Evolutionary conservation across 2,797 vertebrate genomes (phyloP).

Genomic region (Echiichthys vipera): DNA sequence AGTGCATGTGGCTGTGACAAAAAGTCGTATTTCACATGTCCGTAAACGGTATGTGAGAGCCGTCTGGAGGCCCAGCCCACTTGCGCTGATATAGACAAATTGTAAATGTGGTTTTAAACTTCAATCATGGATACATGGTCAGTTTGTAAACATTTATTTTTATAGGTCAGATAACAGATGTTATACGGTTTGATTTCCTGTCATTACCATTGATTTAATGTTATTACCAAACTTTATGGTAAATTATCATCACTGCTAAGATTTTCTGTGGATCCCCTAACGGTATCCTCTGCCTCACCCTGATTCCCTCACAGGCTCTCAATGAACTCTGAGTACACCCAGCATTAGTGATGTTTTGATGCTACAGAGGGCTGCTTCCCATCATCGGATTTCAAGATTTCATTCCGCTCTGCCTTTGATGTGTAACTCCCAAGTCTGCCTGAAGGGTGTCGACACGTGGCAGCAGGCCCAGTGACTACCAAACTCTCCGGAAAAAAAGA

Average conservation of each 20-base stretch:
- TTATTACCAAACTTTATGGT: conserved; percentile 19
- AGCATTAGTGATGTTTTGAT: conserved; percentile 38
- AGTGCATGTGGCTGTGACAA: no score
- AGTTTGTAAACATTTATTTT: background rate
- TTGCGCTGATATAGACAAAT: background rate
- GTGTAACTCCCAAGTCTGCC: conserved; percentile 58
- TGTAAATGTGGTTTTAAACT: background rate
- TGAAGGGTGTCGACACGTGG: conserved; percentile 61
- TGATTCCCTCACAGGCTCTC: conserved; percentile 19
- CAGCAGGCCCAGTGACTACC: conserved; percentile 50
- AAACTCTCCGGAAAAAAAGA: conserved; percentile 12
- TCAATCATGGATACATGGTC: background rate
- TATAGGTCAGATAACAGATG: conserved; percentile 12
- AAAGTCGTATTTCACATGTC: no score
- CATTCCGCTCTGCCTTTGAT: conserved; percentile 66
- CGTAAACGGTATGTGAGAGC: no score
- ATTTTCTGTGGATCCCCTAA: conserved; percentile 9
- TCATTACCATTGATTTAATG: background rate
- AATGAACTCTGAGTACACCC: conserved; percentile 64
- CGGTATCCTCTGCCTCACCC: conserved; percentile 9
- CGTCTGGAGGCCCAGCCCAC: no score
- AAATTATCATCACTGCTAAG: conserved; percentile 4
- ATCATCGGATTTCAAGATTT: conserved; percentile 61
- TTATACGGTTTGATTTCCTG: no score
- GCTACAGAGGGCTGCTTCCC: conserved; percentile 45